Base-by-base conservation (phyloP, 2,888 invertebrate species). In the Xestia xanthographa region DNA sequence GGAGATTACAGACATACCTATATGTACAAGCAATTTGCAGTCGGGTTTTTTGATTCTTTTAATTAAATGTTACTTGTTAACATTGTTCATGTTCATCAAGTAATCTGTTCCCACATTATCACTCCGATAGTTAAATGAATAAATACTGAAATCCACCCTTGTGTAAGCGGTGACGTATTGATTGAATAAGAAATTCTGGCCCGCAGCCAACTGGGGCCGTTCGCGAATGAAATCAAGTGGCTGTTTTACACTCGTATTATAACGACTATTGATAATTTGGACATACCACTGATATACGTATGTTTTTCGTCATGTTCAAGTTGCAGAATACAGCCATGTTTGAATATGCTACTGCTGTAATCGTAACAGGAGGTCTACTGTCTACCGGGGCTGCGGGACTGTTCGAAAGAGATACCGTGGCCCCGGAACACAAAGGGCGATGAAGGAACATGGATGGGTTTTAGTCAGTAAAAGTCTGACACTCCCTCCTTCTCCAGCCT, bases 171-270 rank as follows among this genome's bases (percentile, higher is more conserved):
- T 84, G 84, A 86, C 86, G 86, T 90, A 91, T 91, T 91, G 89
- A 90, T 92, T 91, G 84, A 88, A 91, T 89, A 87, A 87, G 90
- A 88, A 89, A 72, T 86, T 80, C 76, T 92, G 92, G 92, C 89
- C 45, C 29, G 22, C 17, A 11, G 88, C 92, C 92, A 91, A 87
- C 83, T 72, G 72, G 68, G 58, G 66, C 82, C 84, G 85, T 88
- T 88, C 87, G 84, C 85, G 82, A 87, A 90, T 91, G 89, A 89
- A 90, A 89, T 90, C 87, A 83, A 87, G 84, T 77, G 56, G 50
- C 77, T 87, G 86, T 84, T 88, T 89, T 88, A 89, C 88, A 88
- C 86, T 86, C 71, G 75, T 88, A 83, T 78, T 86, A 87, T 85
- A 86, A 70, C 56, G 34, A 70, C 50, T n/a, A 75, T 66, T 77